Evolutionary conservation across 2,797 vertebrate genomes (phyloP).

Genomic region (Halcyon leucocephala): DNA sequence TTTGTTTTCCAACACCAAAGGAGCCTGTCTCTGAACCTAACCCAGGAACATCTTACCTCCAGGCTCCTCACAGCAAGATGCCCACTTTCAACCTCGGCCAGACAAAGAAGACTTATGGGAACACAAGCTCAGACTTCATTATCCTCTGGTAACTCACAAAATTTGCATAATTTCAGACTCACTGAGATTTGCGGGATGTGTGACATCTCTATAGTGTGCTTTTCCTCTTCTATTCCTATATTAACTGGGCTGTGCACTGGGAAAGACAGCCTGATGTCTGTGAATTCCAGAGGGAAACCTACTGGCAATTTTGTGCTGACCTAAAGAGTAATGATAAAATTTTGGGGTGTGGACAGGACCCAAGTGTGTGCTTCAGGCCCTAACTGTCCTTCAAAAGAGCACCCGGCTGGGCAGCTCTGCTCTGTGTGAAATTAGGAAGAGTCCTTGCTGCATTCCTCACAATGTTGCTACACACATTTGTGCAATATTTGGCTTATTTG

Average conservation of each 20-base stretch:
- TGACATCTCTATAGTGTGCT: background rate
- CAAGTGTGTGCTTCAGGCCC: background rate
- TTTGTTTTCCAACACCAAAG: background rate
- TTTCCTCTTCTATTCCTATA: background rate
- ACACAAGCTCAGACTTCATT: fast-evolving
- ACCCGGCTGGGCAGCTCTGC: background rate
- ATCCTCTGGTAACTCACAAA: background rate
- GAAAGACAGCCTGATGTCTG: background rate
- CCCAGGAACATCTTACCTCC: background rate
- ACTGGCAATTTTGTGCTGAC: background rate
- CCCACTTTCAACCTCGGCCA: background rate
- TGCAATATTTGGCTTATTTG: conserved; percentile 72
- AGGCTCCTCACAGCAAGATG: background rate
- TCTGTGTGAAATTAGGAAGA: background rate
- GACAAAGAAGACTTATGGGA: background rate
- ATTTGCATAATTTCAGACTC: background rate
- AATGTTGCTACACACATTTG: conserved; percentile 19
- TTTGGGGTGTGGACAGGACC: background rate
- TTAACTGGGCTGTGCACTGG: background rate
- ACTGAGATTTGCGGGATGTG: fast-evolving
- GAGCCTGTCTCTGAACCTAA: background rate
- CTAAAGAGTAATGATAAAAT: background rate
- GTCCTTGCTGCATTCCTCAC: conserved; percentile 25
- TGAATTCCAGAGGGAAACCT: background rate
- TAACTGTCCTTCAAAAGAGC: background rate